Conservation (phyloP, 2,113 vertebrate genomes). For the Pionites leucogaster region DNA sequence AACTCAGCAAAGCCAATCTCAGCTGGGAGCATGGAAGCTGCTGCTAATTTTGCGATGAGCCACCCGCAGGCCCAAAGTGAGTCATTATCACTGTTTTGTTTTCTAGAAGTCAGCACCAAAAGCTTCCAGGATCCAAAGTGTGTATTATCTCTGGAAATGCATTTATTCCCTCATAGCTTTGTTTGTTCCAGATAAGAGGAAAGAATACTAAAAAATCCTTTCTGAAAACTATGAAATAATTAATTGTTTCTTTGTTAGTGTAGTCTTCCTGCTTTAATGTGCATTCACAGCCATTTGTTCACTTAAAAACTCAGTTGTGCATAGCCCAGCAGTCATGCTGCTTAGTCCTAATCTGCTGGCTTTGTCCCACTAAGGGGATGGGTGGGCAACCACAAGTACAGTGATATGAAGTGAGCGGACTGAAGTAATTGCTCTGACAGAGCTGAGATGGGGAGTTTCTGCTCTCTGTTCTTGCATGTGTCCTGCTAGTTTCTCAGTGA, state of each 20-base stretch:
- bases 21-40: constrained; percentile 63
- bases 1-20: constrained; percentile 32
- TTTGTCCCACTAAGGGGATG: neutral
- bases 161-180: constrained; percentile 9
- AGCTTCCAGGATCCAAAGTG: constrained; percentile 1
- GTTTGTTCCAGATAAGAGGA: neutral
- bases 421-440: neutral
- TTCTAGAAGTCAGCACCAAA: neutral
- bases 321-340: neutral
- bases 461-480: neutral
- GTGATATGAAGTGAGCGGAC: neutral
- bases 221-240: neutral
- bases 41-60: constrained; percentile 56
- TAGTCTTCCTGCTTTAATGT: constrained; percentile 2
- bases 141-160: constrained; percentile 30
- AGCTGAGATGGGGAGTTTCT: neutral
- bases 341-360: neutral
- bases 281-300: neutral
- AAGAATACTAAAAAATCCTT: neutral
- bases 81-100: constrained; percentile 59
- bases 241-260: neutral
- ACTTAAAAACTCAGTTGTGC: neutral
- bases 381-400: neutral
- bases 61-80: constrained; percentile 43
- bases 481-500: accelerated